A percentile compares a stretch with the other conserved stretches of the same genome.
Evolutionary conservation across 2,797 vertebrate genomes (phyloP).

Genomic region (Ciconia nigra): DNA sequence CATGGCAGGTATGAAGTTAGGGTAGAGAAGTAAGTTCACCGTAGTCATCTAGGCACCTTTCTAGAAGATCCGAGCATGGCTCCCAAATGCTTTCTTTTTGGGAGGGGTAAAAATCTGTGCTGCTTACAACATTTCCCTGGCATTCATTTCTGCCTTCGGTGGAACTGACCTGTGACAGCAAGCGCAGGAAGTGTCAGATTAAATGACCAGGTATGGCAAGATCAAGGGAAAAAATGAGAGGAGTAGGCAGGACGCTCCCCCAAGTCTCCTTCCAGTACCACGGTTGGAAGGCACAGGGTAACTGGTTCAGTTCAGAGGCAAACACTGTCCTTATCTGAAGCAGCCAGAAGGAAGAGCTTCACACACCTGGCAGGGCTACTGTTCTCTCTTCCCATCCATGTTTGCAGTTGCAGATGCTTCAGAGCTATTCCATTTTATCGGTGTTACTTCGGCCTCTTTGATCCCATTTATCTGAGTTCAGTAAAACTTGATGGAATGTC

Average conservation of each 20-base stretch:
- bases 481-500: not conserved
- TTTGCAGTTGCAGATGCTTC: conserved; percentile 3
- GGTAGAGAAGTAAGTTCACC: not conserved
- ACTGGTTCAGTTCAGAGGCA: not conserved
- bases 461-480: conserved; percentile 20
- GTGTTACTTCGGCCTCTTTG: conserved; percentile 26
- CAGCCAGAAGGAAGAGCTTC: not conserved
- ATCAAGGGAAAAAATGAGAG: not conserved
- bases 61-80: not conserved
- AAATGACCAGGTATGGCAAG: not conserved
- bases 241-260: not conserved
- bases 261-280: not conserved
- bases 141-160: not conserved
- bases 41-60: not conserved
- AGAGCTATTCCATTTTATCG: not conserved
- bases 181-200: not conserved
- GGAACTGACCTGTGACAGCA: not conserved
- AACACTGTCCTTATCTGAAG: not conserved
- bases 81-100: not conserved
- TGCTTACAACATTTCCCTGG: not conserved
- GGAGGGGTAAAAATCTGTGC: not conserved
- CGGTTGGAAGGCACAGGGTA: not conserved
- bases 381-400: not conserved
- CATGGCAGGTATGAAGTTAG: not conserved
- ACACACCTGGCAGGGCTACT: not conserved